Conservation (phyloP, 1,140 invertebrate genomes). For the Aphis gossypii region DNA sequence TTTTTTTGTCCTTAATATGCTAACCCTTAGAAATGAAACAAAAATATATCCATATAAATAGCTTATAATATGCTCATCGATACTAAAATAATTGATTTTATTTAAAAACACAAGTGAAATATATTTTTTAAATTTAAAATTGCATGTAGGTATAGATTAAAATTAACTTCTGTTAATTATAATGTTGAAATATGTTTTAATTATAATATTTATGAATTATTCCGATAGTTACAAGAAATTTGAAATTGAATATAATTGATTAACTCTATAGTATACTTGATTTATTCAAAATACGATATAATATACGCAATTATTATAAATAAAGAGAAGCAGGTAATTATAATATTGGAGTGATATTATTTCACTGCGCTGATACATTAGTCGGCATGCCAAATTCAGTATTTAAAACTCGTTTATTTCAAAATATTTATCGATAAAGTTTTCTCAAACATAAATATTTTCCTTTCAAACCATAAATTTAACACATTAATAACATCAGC, state of each 20-base stretch:
- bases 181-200: not conserved
- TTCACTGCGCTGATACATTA: not conserved
- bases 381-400: not conserved
- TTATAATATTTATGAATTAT: not conserved
- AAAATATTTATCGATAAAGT: conserved; percentile 51
- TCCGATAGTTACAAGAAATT: not conserved
- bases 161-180: not conserved
- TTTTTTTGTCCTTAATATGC: not conserved
- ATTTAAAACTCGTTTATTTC: conserved; percentile 36
- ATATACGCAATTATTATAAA: not conserved
- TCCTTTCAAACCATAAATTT: conserved; percentile 21
- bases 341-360: not conserved
- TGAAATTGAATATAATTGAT: not conserved
- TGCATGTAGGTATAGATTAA: not conserved
- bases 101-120: not conserved
- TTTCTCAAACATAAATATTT: conserved; percentile 12
- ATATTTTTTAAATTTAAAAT: not conserved
- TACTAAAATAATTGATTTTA: not conserved
- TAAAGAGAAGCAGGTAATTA: not conserved
- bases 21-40: not conserved
- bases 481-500: conserved; percentile 41
- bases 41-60: not conserved
- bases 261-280: not conserved
- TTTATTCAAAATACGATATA: not conserved
- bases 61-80: not conserved